Evolutionary conservation across 2,888 invertebrate genomes (phyloP), one percentile per base, ranked within the genome.

Genomic region (Stenodema calcarata): DNA sequence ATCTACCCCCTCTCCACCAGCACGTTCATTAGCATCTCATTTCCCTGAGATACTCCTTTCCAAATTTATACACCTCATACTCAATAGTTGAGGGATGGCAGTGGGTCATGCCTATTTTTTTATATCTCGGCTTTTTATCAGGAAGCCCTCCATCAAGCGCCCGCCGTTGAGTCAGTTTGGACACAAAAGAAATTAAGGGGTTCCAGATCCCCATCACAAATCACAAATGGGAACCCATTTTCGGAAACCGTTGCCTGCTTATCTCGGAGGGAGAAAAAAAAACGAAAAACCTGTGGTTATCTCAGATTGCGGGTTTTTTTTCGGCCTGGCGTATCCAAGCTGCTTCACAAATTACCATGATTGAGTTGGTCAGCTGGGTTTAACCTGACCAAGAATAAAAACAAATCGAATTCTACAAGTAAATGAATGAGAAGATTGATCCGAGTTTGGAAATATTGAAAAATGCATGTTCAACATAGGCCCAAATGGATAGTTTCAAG

Each of bases 21-120:
- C 80, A 80, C 80, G 54, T 80, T 80, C 80, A 80, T 80, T 80
- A 54, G 80, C 80, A 80, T 80, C 50, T 80, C 80, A 80, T 80
- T 80, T 80, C 50, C 80, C 50, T 16, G 73, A 47, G 80, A 50
- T 30, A 35, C 41, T 73, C 50, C 50, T 80, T 80, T 80, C 54
- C 80, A 28, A 80, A 80, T 80, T 80, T 80, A 80, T 80, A 80
- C 50, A 12, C 80, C 78, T 42, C 78, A 44, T 78, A 44, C 44
- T 42, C 78, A 78, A 78, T 42, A 78, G 44, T 41, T 16, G 16
- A 23, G 12, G 23, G 27, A n/a, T n/a, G 41, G 44, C 41, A 2
- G 78, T 23, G 27, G 27, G 42, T 18, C 18, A 44, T 3, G 35
- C 16, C 75, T 75, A 75, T 75, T 75, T 42, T 78, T 78, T 23